A percentile compares a stretch with the other conserved stretches of the same genome.
These are phyloP conservation scores for Noctuana brunneofusca DNA, from an alignment of 2,888 invertebrate species.

Conservation along the genomic window DNA sequence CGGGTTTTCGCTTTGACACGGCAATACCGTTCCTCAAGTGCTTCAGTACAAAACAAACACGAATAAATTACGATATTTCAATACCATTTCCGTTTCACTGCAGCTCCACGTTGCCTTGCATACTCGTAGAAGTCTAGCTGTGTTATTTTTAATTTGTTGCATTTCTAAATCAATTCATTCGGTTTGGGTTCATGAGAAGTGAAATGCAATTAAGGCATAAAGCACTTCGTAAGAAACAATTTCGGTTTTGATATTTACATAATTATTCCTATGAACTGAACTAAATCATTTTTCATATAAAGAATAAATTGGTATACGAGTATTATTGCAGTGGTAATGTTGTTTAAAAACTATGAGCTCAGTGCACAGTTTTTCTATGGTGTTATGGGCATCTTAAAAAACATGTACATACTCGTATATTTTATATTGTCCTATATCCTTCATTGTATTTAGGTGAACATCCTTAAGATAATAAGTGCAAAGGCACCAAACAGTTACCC, in stretches of 20 bases:
- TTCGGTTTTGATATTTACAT: background rate
- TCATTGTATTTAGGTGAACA: no score
- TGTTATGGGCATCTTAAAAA: no score
- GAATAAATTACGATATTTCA: constrained; percentile 19
- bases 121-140: constrained; percentile 24
- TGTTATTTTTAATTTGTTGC: constrained; percentile 35
- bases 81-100: constrained; percentile 30
- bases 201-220: background rate
- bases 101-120: constrained; percentile 36
- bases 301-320: no score
- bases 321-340: no score
- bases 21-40: constrained; percentile 17
- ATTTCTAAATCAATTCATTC: constrained; percentile 17
- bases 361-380: no score
- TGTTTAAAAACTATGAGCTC: no score
- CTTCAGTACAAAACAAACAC: constrained; percentile 16
- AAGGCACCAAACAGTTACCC: no score
- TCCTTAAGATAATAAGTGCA: no score
- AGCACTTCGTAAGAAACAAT: background rate
- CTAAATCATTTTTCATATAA: no score
- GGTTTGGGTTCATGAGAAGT: background rate
- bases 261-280: no score
- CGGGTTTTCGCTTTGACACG: constrained; percentile 19
- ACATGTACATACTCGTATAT: no score
- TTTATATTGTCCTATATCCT: no score